Percentiles rank a stretch among this genome's conserved stretches.
These are phyloP conservation scores for Platanista minor DNA, from an alignment of 2,113 vertebrate species.

Conservation along the genomic window DNA sequence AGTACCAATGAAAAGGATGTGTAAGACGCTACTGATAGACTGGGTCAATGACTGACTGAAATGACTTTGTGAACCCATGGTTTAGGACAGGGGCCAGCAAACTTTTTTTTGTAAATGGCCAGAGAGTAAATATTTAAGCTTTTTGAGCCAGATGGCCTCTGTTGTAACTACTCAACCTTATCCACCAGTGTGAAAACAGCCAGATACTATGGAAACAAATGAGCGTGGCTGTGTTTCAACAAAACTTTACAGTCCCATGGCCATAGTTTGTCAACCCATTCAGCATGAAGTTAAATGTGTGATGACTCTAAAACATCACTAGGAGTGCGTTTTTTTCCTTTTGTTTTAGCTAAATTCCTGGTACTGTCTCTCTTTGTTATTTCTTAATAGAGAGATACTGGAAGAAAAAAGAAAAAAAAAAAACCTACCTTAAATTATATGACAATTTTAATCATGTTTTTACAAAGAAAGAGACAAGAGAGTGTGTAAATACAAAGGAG, in stretches of 20 bases:
- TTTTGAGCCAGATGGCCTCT: not conserved
- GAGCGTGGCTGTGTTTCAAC: not conserved
- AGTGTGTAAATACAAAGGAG: not conserved
- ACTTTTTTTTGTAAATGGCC: not conserved
- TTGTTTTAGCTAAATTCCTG: slow-evolving; percentile 10
- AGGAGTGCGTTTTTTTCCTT: not conserved
- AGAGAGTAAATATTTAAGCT: slow-evolving; percentile 7
- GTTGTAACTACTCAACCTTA: not conserved
- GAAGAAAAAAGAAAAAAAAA: not conserved
- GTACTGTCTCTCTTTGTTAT: not conserved
- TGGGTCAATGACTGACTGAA: not conserved
- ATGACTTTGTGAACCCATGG: not conserved
- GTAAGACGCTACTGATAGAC: not conserved
- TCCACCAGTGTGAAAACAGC: not conserved
- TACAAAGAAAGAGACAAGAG: slow-evolving; percentile 21
- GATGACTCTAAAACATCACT: not conserved
- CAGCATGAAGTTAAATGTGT: not conserved
- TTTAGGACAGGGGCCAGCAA: not conserved
- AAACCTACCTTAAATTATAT: not conserved
- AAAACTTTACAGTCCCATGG: not conserved
- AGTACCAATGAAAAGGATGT: not conserved
- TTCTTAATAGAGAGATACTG: not conserved
- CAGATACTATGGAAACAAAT: not conserved
- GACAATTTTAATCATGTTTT: slow-evolving; percentile 28
- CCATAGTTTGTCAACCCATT: not conserved